phyloP scores from a whole-genome alignment of 1,140 invertebrate species.

The Condylostylus longicornis region DNA sequence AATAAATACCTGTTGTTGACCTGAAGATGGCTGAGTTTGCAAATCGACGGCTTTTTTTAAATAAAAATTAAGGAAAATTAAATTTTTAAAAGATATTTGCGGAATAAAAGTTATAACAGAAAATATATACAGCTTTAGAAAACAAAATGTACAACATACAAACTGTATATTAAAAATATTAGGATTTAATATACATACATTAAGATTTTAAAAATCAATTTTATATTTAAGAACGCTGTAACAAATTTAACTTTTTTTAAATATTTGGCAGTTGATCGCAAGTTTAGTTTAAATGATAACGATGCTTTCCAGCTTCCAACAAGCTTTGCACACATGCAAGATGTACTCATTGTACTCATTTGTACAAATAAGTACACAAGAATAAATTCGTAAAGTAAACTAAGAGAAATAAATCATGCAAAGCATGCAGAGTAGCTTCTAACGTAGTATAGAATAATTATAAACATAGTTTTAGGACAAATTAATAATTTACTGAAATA shows the following conservation, averaged over 20 bases:
- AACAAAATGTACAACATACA: conserved; percentile 4
- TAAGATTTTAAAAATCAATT: conserved; percentile 1
- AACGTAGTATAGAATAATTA: too few species aligned
- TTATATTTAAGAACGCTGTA: neutral
- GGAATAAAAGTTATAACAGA: neutral
- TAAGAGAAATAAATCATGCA: neutral
- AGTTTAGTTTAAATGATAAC: neutral
- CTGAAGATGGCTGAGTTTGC: conserved; percentile 58
- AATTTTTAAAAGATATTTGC: neutral
- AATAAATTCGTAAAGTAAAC: neutral
- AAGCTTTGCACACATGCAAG: neutral
- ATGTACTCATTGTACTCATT: neutral
- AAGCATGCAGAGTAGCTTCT: too few species aligned
- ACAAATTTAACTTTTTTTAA: neutral
- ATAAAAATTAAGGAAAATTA: neutral
- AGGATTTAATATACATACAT: conserved; percentile 7
- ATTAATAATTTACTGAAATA: too few species aligned
- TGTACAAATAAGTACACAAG: neutral
- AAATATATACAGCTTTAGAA: conserved; percentile 7
- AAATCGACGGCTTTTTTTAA: conserved; percentile 50
- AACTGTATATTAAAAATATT: conserved; percentile 5
- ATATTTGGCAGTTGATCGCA: too few species aligned
- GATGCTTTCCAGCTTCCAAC: neutral
- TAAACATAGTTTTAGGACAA: too few species aligned
- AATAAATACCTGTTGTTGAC: conserved; percentile 53